Base-by-base conservation (phyloP, 1,140 invertebrate genomes). In the Steinernema khuongi region DNA sequence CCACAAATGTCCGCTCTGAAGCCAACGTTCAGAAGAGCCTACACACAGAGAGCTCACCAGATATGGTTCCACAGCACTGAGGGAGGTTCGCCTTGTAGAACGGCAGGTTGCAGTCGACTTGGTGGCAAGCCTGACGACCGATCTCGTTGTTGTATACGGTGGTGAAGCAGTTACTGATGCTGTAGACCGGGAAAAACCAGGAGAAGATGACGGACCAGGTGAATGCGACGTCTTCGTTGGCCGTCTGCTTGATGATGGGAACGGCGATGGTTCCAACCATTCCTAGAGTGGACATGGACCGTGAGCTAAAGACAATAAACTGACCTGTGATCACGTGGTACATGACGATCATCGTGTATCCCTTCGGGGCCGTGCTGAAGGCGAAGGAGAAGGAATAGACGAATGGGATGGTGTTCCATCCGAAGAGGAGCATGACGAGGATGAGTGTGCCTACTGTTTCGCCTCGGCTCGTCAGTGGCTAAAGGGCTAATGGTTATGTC, bases 181-280 rank as follows among this genome's bases (percentile, higher is more conserved):
- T 81, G 68, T 80, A 81, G 0, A 79, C 78, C 4, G 80, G 80
- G 67, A 81, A 81, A 31, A 81, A 43, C 43, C 71, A 74, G 14
- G 81, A 80, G 30, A 81, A 73, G 29, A 82, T 69, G 18, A 80
- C 66, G 17, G 79, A 79, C 68, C 76, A 80, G 0, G 67, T 69
- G 43, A 77, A 72, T 14, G 79, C 79, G 1, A 44, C 31, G 60
- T 79, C 74, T 14, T 77, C 70, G 31, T 33, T 67, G 11, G 71
- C 70, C 0, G 77, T 78, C 70, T 81, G 79, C 28, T 30, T 30
- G 31, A 81, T 76, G 70, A 81, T 81, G 7, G 80, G 81, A 50
- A 82, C 79, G 19, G 80, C 79, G 71, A 81, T 81, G 1, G 79
- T 70, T n/a, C 80, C 78, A 44, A 80, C 76, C 81, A 81, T 82